Evolutionary conservation across 2,797 vertebrate species (phyloP).

Genomic region (Hozukius guyotensis): DNA sequence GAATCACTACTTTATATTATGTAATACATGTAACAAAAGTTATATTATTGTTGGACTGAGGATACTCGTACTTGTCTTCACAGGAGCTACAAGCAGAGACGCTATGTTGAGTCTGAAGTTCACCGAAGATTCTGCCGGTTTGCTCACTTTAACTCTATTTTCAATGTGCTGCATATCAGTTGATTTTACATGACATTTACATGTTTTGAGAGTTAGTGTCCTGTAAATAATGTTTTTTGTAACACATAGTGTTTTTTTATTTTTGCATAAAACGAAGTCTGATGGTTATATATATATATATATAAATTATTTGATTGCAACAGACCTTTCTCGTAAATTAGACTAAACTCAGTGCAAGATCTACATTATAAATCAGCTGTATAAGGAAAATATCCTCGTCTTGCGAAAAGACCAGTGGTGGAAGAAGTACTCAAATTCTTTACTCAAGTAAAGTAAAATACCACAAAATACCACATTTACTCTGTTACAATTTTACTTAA

Average conservation of each 20-base stretch:
- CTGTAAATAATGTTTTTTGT: not conserved
- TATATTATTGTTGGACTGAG: not conserved
- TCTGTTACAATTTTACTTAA: not conserved
- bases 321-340: not conserved
- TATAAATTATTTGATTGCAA: not conserved
- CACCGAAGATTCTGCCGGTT: constrained; percentile 87
- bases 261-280: not conserved
- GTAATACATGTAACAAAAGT: not conserved
- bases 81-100: constrained; percentile 84
- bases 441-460: not conserved
- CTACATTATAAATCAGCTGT: not conserved
- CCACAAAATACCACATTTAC: not conserved
- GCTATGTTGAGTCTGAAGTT: constrained; percentile 83
- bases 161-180: not conserved
- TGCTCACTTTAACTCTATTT: constrained; percentile 38
- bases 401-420: not conserved
- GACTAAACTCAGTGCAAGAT: not conserved
- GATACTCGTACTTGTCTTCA: constrained; percentile 8
- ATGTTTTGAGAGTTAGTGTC: not conserved
- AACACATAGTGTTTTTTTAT: not conserved
- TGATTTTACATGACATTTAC: not conserved
- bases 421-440: not conserved
- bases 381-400: not conserved
- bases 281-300: not conserved
- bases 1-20: not conserved